Evolutionary conservation across 2,113 vertebrate genomes (phyloP).

Genomic region (Dicaeum eximium): DNA sequence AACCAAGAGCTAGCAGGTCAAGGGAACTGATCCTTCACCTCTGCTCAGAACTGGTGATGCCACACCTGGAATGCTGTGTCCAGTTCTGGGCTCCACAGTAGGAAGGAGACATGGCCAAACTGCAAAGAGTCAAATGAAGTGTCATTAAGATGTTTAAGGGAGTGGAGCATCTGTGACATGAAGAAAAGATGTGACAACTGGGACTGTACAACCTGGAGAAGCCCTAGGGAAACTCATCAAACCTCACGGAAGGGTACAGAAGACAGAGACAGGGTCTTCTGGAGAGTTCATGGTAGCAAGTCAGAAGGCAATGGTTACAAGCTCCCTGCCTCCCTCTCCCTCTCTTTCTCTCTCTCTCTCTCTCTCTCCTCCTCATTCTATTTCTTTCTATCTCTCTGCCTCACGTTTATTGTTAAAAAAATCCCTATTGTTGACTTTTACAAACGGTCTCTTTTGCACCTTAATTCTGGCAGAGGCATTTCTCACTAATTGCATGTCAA

Average conservation of each 20-base stretch:
- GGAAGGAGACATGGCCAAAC: neutral
- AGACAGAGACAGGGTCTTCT: neutral
- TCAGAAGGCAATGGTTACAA: neutral
- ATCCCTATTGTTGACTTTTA: neutral
- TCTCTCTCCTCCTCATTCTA: neutral
- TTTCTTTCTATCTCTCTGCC: neutral
- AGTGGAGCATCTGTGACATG: neutral
- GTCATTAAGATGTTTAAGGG: neutral
- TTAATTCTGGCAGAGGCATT: neutral
- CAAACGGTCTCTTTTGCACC: neutral
- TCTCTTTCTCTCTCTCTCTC: neutral
- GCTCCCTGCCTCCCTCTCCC: too few species aligned
- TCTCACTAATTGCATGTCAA: neutral
- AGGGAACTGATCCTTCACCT: neutral
- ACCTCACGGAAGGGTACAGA: neutral
- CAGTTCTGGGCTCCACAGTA: neutral
- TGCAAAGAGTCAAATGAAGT: neutral
- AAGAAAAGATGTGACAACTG: neutral
- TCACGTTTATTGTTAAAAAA: neutral
- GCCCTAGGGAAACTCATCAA: neutral
- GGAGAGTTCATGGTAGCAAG: neutral
- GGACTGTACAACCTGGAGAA: neutral
- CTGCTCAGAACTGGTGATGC: neutral
- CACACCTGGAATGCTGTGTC: neutral
- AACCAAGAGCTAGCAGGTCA: neutral